Percentiles rank a stretch among this genome's conserved stretches.
Conservation (phyloP, 2,888 invertebrate species). For the Oxyscelio sp. region DNA sequence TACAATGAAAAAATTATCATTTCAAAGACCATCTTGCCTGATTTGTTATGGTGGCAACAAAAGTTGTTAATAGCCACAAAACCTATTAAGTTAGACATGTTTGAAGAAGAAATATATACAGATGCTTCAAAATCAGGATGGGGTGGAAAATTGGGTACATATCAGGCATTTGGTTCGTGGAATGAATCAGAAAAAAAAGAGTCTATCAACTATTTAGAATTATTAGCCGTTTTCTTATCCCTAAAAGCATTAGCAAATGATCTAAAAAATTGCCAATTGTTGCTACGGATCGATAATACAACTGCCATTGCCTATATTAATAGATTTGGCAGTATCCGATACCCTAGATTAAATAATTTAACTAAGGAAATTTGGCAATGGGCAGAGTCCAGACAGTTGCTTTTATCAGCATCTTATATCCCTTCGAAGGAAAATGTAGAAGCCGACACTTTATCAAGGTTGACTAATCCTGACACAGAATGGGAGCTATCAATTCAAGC, state of each 20-base stretch:
- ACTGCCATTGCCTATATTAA: too few relatives aligned
- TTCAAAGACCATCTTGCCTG: too few relatives aligned
- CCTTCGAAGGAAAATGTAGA: slow-evolving; percentile 33
- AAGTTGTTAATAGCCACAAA: too few relatives aligned
- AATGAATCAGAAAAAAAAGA: slow-evolving; percentile 34
- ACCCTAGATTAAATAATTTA: background rate
- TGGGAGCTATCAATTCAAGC: too few relatives aligned
- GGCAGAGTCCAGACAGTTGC: background rate
- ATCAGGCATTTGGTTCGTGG: background rate
- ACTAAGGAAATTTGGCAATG: background rate
- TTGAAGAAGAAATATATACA: too few relatives aligned
- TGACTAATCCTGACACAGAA: too few relatives aligned
- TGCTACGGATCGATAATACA: slow-evolving; percentile 63
- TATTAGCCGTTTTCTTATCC: slow-evolving; percentile 40
- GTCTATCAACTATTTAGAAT: slow-evolving; percentile 71
- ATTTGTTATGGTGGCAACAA: too few relatives aligned
- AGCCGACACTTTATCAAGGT: too few relatives aligned
- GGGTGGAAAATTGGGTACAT: background rate
- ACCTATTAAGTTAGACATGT: too few relatives aligned
- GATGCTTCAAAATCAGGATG: slow-evolving; percentile 5
- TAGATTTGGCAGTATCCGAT: background rate
- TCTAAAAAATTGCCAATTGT: slow-evolving; percentile 45
- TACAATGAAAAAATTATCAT: too few relatives aligned
- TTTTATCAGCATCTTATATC: background rate
- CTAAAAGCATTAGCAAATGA: slow-evolving; percentile 26